Conservation (phyloP, 2,113 vertebrate genomes). For the Collichthys lucidus region DNA sequence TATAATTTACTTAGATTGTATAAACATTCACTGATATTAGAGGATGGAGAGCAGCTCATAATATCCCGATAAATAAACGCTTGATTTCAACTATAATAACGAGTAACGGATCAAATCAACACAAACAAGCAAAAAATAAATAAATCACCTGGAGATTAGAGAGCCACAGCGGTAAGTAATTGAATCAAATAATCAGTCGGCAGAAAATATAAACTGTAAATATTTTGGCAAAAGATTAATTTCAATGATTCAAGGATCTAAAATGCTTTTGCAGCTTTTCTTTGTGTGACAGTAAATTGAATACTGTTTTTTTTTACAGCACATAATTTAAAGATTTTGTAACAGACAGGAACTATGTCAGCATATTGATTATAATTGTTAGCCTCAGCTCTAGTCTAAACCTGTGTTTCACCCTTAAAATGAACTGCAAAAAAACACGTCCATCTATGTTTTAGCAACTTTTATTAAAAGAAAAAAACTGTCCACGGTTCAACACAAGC, state of each 20-base stretch:
- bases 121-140: neutral
- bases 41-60: neutral
- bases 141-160: neutral
- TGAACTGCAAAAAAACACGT: too few species aligned
- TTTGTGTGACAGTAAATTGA: too few species aligned
- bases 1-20: neutral
- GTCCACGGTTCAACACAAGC: too few species aligned
- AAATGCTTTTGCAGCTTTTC: neutral
- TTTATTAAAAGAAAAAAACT: too few species aligned
- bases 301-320: too few species aligned
- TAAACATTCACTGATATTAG: neutral
- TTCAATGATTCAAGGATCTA: neutral
- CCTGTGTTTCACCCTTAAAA: too few species aligned
- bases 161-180: neutral
- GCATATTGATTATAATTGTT: neutral
- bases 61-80: slow-evolving; percentile 9
- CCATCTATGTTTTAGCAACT: too few species aligned
- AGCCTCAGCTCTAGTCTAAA: neutral
- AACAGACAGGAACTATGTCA: neutral
- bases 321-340: too few species aligned
- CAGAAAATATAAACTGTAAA: neutral
- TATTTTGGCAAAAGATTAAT: neutral
- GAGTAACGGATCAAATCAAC: neutral
- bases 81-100: slow-evolving; percentile 11
- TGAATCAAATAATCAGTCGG: neutral